phyloP scores from a whole-genome alignment of 2,113 vertebrate species.

The Tichodroma muraria region DNA sequence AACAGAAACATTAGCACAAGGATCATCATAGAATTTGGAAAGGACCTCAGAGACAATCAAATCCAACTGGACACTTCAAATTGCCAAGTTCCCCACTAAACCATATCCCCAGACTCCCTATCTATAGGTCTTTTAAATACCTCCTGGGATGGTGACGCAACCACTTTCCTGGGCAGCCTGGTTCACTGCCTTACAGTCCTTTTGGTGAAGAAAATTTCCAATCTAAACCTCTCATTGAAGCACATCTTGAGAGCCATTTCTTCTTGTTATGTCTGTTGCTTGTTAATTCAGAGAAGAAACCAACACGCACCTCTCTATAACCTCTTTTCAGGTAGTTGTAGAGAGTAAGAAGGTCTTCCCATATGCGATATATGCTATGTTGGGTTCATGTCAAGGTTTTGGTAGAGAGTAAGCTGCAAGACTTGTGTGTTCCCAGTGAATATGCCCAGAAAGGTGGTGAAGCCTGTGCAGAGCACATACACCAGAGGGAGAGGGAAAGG shows the following conservation, averaged over 20 bases:
- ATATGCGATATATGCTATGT: rapidly evolving
- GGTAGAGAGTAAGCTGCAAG: neutral
- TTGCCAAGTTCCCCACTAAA: neutral
- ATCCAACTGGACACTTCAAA: neutral
- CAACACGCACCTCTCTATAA: neutral
- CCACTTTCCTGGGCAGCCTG: neutral
- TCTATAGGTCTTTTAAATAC: neutral
- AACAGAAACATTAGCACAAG: neutral
- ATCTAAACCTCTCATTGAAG: neutral
- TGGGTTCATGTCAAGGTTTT: neutral
- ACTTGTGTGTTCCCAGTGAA: neutral
- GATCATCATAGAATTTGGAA: neutral
- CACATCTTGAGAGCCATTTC: neutral
- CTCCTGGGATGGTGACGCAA: neutral
- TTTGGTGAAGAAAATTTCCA: neutral
- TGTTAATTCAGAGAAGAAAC: neutral
- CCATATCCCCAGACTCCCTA: neutral
- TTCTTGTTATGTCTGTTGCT: neutral
- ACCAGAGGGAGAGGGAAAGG: neutral
- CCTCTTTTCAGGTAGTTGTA: neutral
- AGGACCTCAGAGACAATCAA: neutral
- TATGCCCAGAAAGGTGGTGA: neutral
- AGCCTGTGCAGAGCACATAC: neutral
- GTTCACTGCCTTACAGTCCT: neutral
- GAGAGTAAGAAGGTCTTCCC: neutral